Percentiles rank a stretch among this genome's conserved stretches.
phyloP scores from a whole-genome alignment of 2,888 invertebrate genomes.

The Empis stercorea region DNA sequence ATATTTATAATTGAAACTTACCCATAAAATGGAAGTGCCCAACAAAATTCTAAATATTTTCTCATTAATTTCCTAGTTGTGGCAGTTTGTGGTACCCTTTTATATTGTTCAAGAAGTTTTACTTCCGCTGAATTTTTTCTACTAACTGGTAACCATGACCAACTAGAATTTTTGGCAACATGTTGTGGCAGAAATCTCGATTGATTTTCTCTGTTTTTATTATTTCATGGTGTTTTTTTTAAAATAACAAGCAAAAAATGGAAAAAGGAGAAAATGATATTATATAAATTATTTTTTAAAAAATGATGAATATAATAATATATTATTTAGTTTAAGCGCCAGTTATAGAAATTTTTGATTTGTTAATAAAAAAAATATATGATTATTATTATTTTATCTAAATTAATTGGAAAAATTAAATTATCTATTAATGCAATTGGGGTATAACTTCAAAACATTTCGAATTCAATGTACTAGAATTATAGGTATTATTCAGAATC shows the following conservation, averaged over 20 bases:
- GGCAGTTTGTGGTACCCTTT: conserved; percentile 67
- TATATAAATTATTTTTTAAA: neutral
- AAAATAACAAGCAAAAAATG: too few relatives aligned
- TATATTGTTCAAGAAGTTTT: conserved; percentile 71
- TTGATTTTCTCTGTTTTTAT: conserved; percentile 49
- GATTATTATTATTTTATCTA: too few relatives aligned
- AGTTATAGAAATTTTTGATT: too few relatives aligned
- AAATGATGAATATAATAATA: neutral
- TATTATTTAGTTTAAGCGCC: too few relatives aligned
- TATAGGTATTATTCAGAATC: too few relatives aligned
- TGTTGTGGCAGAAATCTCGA: conserved; percentile 66
- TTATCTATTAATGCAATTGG: too few relatives aligned
- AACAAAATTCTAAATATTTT: conserved; percentile 82
- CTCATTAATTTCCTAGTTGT: conserved; percentile 72
- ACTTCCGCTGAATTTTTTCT: conserved; percentile 81
- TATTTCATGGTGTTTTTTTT: too few relatives aligned
- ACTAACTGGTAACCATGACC: conserved; percentile 58
- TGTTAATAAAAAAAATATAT: too few relatives aligned
- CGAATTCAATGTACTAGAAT: too few relatives aligned
- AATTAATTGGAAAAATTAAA: too few relatives aligned
- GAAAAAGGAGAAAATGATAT: too few relatives aligned
- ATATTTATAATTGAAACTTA: conserved; percentile 25
- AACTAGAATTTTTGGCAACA: conserved; percentile 54
- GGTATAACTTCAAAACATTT: too few relatives aligned
- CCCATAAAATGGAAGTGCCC: conserved; percentile 87